Evolutionary conservation across 1,140 invertebrate genomes (phyloP).

Genomic region (Diachasmimorpha longicaudata): DNA sequence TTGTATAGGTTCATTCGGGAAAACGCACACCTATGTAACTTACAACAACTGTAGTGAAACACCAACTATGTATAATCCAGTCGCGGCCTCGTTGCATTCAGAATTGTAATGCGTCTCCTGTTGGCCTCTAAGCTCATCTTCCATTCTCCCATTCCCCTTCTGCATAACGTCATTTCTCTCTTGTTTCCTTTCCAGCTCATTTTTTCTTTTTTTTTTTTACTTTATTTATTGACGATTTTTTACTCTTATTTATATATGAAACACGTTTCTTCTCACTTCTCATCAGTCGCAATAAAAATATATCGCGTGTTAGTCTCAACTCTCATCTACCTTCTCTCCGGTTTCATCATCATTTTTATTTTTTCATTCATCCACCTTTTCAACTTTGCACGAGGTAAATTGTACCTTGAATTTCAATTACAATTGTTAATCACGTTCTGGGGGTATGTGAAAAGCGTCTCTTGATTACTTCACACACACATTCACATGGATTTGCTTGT

Average conservation of each 20-base stretch:
- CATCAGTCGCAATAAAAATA: slow-evolving; percentile 18
- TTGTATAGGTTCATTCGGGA: neutral
- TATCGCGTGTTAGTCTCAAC: neutral
- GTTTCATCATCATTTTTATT: neutral
- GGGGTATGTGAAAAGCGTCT: neutral
- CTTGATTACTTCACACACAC: neutral
- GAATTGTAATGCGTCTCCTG: slow-evolving; percentile 13
- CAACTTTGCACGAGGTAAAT: neutral
- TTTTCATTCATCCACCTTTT: neutral
- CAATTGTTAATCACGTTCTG: slow-evolving; percentile 17
- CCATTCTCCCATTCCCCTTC: slow-evolving; percentile 3
- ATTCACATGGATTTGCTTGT: neutral
- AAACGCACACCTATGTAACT: neutral
- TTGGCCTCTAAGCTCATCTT: slow-evolving; percentile 14
- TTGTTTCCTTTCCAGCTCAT: neutral
- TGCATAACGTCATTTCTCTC: slow-evolving; percentile 9
- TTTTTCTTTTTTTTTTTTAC: too few species aligned
- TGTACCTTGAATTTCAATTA: slow-evolving; percentile 15
- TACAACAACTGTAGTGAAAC: neutral
- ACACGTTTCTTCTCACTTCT: slow-evolving; percentile 4
- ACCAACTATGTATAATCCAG: slow-evolving; percentile 7
- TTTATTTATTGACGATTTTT: neutral
- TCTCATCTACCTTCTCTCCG: neutral
- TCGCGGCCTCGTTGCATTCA: slow-evolving; percentile 14
- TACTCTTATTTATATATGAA: neutral